Evolutionary conservation across 2,797 vertebrate genomes (phyloP).

Genomic region (Triplophysa yarkandensis): DNA sequence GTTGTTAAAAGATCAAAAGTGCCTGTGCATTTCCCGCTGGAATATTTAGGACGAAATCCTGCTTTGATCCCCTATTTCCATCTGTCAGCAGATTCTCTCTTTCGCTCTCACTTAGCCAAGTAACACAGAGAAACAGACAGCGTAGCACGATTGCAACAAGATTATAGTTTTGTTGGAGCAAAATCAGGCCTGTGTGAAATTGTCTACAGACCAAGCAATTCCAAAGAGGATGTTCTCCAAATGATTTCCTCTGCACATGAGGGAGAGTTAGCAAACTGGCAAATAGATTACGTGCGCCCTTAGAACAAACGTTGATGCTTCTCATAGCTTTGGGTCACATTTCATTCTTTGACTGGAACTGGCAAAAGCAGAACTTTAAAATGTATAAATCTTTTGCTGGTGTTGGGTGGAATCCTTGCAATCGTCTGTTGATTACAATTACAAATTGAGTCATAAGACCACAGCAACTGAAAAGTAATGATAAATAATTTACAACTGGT

Average conservation of each 20-base stretch:
- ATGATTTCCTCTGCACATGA: constrained; percentile 15
- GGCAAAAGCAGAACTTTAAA: background rate
- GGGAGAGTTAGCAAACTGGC: constrained; percentile 27
- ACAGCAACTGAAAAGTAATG: background rate
- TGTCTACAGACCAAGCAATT: constrained; percentile 39
- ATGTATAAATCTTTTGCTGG: background rate
- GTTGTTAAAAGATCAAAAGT: constrained; percentile 56
- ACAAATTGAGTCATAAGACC: background rate
- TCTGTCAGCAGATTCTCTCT: constrained; percentile 45
- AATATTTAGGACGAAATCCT: constrained; percentile 39
- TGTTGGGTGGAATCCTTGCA: background rate
- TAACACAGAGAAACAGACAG: constrained; percentile 34
- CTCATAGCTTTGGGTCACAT: constrained; percentile 2
- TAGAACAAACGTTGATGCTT: constrained; percentile 39
- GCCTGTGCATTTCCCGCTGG: constrained; percentile 39
- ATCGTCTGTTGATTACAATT: background rate
- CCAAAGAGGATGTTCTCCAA: constrained; percentile 44
- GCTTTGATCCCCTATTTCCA: constrained; percentile 51
- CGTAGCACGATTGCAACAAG: constrained; percentile 33
- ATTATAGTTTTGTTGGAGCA: constrained; percentile 48
- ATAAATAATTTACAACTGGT: background rate
- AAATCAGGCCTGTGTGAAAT: constrained; percentile 53
- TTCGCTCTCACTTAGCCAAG: constrained; percentile 20
- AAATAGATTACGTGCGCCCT: constrained; percentile 17
- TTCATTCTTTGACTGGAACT: background rate